Conservation (phyloP, 2,113 vertebrate species). For the Anarhynchus alexandrinus region DNA sequence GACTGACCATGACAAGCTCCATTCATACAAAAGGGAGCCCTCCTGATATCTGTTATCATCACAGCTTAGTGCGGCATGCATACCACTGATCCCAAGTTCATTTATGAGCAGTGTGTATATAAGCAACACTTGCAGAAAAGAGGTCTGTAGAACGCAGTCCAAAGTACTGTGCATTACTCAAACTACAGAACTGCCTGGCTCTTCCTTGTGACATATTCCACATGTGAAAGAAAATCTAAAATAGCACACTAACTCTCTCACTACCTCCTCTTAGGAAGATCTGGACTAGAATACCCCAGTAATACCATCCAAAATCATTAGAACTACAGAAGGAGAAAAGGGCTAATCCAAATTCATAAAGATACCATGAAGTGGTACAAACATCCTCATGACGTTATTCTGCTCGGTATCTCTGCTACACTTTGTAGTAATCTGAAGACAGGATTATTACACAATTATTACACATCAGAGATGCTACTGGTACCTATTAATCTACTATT, state of each 20-base stretch:
- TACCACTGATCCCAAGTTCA: accelerated
- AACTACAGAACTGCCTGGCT: background rate
- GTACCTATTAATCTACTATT: background rate
- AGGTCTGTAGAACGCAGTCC: background rate
- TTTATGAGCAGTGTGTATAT: background rate
- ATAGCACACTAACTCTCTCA: background rate
- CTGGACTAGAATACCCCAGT: background rate
- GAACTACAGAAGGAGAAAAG: background rate
- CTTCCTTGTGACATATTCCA: background rate
- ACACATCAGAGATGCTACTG: background rate
- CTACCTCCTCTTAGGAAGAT: background rate
- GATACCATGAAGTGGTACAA: background rate
- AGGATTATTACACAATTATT: background rate
- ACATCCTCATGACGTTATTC: background rate
- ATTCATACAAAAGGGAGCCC: background rate
- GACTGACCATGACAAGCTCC: background rate
- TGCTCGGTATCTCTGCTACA: background rate
- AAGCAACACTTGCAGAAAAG: background rate
- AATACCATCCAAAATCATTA: background rate
- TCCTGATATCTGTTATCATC: background rate
- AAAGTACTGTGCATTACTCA: background rate
- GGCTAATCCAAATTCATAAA: background rate
- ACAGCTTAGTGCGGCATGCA: background rate
- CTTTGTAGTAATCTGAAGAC: background rate
- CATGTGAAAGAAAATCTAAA: background rate